Evolutionary conservation across 1,140 invertebrate species (phyloP), one percentile per base, ranked within the genome.

Genomic region (Lithobius niger): DNA sequence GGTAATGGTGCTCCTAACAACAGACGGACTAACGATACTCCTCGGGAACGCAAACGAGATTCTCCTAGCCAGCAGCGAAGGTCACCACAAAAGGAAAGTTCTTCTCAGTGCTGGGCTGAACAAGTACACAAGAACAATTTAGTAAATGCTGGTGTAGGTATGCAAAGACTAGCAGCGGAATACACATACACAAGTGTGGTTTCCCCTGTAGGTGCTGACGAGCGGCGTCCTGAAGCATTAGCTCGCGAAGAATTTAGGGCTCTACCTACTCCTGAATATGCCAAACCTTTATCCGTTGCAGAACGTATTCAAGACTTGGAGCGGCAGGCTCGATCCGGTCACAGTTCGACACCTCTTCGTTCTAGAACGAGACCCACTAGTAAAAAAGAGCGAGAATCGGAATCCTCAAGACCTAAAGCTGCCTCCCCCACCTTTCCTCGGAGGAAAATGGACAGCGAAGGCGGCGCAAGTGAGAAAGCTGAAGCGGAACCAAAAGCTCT

Each of bases 281-380:
- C 67, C 76, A 66, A 68, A 45, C 64, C 65, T 6, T 64, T 65
- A 31, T 82, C 83, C 1, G 84, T 88, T 3, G 82, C 84, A 10
- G 83, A 86, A 61, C 68, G 84, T 52, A 83, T 87, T 53, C 80
- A 75, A 60, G 82, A 86, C 64, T 69, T 87, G 15, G 85, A 88
- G 67, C 56, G 65, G 47, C 68, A 69, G 54, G 61, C 64, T 10
- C 70, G 61, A 10, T 26, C 72, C 71, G 43, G 74, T 72, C 50
- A 66, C 19, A 19, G 18, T 19, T 36, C 31, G n/a, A 45, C n/a
- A n/a, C n/a, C n/a, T n/a, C n/a, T n/a, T n/a, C n/a, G n/a, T n/a
- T n/a, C n/a, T n/a, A n/a, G n/a, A n/a, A n/a, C n/a, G n/a, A n/a
- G n/a, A n/a, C n/a, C n/a, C n/a, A n/a, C n/a, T n/a, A n/a, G n/a